Conservation (phyloP, 92 coral and sea anemone species). For the Paramuricea clavata region DNA sequence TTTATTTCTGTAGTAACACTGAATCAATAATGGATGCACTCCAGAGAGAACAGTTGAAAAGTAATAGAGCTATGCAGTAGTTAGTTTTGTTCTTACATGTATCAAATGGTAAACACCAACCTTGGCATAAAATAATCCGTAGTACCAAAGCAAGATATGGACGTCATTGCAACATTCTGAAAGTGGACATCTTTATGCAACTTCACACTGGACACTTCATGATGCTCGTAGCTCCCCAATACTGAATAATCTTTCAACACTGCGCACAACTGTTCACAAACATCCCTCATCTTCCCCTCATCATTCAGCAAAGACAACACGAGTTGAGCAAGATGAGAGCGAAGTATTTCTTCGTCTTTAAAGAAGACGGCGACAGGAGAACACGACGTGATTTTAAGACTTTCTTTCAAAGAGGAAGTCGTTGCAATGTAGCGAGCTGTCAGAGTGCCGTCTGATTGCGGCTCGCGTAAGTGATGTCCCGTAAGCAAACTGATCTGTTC, state of each 20-base stretch:
- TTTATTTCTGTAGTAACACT: background rate
- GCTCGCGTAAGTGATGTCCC: conserved; percentile 68
- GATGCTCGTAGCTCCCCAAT: conserved; percentile 55
- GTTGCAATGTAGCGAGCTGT: conserved; percentile 36
- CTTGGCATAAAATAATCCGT: conserved; percentile 73
- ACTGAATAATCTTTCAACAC: conserved; percentile 64
- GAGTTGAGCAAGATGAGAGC: conserved; percentile 59
- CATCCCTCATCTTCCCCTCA: conserved; percentile 64
- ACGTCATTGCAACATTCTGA: conserved; percentile 76
- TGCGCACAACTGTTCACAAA: conserved; percentile 65
- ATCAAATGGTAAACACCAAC: conserved; percentile 47
- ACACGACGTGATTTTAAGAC: conserved; percentile 73
- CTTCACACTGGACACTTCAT: conserved; percentile 69
- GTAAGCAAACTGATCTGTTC: conserved; percentile 70
- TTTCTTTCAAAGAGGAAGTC: conserved; percentile 77
- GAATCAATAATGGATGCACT: too few relatives aligned
- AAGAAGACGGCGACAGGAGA: conserved; percentile 84
- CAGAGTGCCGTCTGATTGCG: conserved; percentile 79
- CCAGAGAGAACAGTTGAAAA: background rate
- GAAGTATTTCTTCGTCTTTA: conserved; percentile 63
- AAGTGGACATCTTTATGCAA: conserved; percentile 76
- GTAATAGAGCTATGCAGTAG: background rate
- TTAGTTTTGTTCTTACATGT: background rate
- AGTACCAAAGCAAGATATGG: conserved; percentile 85
- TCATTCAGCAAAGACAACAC: conserved; percentile 62